Evolutionary conservation across 2,113 vertebrate species (phyloP).

Genomic region (Lonchura striata): DNA sequence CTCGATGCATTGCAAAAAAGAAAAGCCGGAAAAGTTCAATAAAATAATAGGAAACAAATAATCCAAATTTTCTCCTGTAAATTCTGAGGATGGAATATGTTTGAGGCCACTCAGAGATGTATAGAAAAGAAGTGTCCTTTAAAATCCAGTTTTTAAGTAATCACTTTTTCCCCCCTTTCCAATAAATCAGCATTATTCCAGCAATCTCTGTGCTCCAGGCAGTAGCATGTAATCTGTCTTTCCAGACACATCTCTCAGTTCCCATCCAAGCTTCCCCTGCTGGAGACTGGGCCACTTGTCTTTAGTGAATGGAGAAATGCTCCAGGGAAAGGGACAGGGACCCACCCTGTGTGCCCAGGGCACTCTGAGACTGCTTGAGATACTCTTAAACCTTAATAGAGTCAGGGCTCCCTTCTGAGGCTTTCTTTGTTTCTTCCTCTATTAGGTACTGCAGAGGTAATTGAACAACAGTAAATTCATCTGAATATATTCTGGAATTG

Average conservation of each 20-base stretch:
- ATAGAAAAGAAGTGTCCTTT: background rate
- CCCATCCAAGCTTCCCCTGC: background rate
- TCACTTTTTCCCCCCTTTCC: fast-evolving
- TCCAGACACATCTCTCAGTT: background rate
- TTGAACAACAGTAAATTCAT: background rate
- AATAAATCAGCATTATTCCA: background rate
- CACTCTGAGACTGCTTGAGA: background rate
- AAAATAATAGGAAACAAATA: background rate
- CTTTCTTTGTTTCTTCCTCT: background rate
- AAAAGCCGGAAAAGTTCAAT: background rate
- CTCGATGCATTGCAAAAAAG: background rate
- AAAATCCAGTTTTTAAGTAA: background rate
- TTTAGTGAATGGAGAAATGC: background rate
- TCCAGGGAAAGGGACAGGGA: background rate
- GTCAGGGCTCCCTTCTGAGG: background rate
- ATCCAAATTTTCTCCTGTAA: background rate
- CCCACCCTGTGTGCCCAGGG: background rate
- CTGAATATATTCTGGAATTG: background rate
- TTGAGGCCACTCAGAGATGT: background rate
- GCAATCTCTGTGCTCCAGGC: background rate
- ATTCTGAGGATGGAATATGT: background rate
- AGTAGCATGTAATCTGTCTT: background rate
- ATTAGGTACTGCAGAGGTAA: background rate
- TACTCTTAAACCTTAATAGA: background rate
- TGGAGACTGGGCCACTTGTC: background rate